Percentiles rank a stretch among this genome's conserved stretches.
phyloP scores from a whole-genome alignment of 2,888 invertebrate genomes.

The Slavum lentiscoides region DNA sequence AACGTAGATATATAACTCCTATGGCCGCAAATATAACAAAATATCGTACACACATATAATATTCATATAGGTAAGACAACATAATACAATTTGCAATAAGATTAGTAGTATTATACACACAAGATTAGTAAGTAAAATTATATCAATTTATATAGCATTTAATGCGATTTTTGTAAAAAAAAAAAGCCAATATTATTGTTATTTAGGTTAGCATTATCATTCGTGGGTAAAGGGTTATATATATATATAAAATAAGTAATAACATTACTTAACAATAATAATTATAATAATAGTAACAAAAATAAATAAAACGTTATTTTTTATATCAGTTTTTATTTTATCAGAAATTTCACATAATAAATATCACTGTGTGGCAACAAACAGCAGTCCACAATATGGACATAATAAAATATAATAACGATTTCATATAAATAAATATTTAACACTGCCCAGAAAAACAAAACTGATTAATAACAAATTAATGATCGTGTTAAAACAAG shows the following conservation, averaged over 20 bases:
- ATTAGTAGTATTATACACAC: conserved; percentile 1
- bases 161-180: conserved; percentile 5
- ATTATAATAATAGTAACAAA: neutral
- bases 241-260: neutral
- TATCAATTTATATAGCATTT: neutral
- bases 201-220: neutral
- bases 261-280: neutral
- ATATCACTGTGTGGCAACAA: conserved; percentile 28
- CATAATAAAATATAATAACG: conserved; percentile 19
- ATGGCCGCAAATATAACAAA: conserved; percentile 43
- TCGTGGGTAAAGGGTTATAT: neutral
- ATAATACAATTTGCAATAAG: neutral
- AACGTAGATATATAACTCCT: conserved; percentile 41
- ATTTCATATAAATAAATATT: conserved; percentile 22
- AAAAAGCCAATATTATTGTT: conserved; percentile 8
- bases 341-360: conserved; percentile 35
- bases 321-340: conserved; percentile 28
- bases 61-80: conserved; percentile 1
- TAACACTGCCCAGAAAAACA: conserved; percentile 21
- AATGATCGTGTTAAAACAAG: conserved; percentile 40
- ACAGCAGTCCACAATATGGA: neutral
- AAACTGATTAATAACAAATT: conserved; percentile 34
- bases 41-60: conserved; percentile 5
- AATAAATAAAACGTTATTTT: conserved; percentile 12
- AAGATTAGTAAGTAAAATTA: neutral